These are phyloP conservation scores for Megaceryle torquata DNA, from an alignment of 2,113 vertebrate genomes.

Conservation along the genomic window DNA sequence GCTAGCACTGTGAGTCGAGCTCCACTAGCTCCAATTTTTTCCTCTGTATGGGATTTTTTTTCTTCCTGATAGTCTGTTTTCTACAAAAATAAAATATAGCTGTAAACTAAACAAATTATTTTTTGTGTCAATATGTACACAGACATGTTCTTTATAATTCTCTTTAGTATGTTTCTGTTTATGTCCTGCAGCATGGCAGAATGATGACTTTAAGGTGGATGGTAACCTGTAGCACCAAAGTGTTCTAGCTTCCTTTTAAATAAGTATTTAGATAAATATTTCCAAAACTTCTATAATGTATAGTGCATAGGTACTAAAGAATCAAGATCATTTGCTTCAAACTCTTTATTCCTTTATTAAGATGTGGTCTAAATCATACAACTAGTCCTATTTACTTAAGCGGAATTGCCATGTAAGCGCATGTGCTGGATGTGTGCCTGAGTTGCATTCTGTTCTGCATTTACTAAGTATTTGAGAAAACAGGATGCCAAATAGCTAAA, in stretches of 20 bases:
- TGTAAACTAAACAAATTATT: background rate
- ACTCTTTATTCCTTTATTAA: background rate
- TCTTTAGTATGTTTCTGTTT: background rate
- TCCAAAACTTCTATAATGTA: background rate
- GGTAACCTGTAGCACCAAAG: background rate
- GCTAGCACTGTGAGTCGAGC: background rate
- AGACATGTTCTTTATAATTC: background rate
- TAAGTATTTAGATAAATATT: background rate
- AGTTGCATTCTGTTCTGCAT: background rate
- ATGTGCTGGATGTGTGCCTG: accelerated
- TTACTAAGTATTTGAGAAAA: background rate
- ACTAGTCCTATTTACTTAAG: background rate
- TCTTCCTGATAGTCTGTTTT: background rate
- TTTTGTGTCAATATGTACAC: background rate
- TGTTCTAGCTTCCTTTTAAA: background rate
- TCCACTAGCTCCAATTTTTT: background rate
- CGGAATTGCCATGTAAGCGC: accelerated
- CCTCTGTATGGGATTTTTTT: background rate
- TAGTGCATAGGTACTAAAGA: background rate
- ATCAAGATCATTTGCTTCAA: background rate
- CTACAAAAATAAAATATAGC: background rate
- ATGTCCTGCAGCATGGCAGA: background rate
- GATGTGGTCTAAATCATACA: background rate
- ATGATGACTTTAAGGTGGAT: background rate
- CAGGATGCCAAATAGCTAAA: background rate